Evolutionary conservation across 2,113 vertebrate species (phyloP).

Genomic region (Ifrita kowaldi): DNA sequence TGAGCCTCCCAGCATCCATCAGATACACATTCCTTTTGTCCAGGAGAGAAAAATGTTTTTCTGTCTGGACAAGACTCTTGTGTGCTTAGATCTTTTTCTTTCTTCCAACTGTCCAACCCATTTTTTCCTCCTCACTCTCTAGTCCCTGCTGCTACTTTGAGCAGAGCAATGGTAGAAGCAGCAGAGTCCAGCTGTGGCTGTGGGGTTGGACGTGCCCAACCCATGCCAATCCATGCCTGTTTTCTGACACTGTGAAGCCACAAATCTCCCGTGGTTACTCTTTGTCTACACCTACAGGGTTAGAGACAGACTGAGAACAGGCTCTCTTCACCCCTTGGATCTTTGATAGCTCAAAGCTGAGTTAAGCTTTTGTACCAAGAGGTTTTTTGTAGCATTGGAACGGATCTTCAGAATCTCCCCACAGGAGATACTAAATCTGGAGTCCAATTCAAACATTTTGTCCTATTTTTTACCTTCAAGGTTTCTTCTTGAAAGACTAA

Average conservation of each 20-base stretch:
- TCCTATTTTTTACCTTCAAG: neutral
- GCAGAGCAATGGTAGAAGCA: neutral
- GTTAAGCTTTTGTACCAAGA: neutral
- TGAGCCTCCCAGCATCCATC: neutral
- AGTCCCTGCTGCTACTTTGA: neutral
- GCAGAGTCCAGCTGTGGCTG: neutral
- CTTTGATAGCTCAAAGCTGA: neutral
- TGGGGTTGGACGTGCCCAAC: neutral
- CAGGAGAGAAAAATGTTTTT: neutral
- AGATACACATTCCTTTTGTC: neutral
- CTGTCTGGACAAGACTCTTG: neutral
- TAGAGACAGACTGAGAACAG: neutral
- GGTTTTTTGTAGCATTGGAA: neutral
- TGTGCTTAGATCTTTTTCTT: neutral
- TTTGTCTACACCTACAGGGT: neutral
- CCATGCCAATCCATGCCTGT: rapidly evolving
- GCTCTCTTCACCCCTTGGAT: neutral
- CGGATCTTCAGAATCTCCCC: neutral
- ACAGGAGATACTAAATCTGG: neutral
- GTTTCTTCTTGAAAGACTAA: neutral
- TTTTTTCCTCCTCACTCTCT: neutral
- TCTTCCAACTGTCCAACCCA: neutral
- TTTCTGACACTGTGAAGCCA: neutral
- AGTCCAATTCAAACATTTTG: neutral
- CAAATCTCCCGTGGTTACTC: neutral